Evolutionary conservation across 2,797 vertebrate species (phyloP).

Genomic region (Arctocebus calabarensis): DNA sequence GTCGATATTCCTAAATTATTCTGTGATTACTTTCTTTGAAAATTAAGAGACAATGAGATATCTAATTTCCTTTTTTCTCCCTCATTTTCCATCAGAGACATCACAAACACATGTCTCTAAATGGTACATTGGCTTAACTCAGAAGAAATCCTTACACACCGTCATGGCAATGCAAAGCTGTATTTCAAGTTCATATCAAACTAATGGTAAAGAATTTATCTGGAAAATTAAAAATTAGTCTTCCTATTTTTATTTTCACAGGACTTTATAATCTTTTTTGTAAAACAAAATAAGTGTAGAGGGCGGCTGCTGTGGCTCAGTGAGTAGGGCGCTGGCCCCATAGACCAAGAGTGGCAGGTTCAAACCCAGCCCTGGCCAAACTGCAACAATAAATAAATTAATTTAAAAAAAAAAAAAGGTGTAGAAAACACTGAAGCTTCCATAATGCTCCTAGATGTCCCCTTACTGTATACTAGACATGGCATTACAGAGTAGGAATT

Average conservation of each 20-base stretch:
- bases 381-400: too few relatives aligned
- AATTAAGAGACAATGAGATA: conserved; percentile 69
- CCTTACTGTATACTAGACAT: background rate
- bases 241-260: conserved; percentile 18
- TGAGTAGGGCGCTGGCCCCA: too few relatives aligned
- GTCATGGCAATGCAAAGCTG: background rate
- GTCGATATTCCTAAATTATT: conserved; percentile 70
- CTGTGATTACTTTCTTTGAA: conserved; percentile 65
- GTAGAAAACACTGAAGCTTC: background rate
- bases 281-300: background rate
- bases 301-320: too few relatives aligned
- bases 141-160: background rate
- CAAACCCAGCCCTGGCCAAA: too few relatives aligned
- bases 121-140: background rate
- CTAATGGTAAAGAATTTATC: background rate
- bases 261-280: conserved; percentile 11
- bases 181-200: conserved; percentile 5
- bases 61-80: conserved; percentile 23
- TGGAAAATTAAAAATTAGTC: background rate
- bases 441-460: conserved; percentile 36
- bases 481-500: conserved; percentile 11
- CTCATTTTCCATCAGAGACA: conserved; percentile 35
- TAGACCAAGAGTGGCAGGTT: too few relatives aligned
- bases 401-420: background rate
- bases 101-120: background rate